Evolutionary conservation across 2,888 invertebrate genomes (phyloP).

Genomic region (Drosophila cognata): DNA sequence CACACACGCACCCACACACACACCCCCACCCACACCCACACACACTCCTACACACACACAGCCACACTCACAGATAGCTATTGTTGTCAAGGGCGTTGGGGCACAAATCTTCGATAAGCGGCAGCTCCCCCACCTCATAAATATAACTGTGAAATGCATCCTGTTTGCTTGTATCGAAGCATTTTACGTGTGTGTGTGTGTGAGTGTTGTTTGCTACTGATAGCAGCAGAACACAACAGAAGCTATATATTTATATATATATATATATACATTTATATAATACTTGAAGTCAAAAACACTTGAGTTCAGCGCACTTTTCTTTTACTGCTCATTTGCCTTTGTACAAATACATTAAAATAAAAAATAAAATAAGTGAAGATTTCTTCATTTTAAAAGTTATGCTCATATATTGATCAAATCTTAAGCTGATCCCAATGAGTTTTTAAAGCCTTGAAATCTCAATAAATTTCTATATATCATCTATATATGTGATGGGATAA

Average conservation of each 20-base stretch:
- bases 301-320: constrained; percentile 5
- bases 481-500: neutral
- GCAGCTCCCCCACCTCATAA: constrained; percentile 35
- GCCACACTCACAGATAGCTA: neutral
- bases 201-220: constrained; percentile 24
- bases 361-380: neutral
- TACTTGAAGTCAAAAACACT: constrained; percentile 7
- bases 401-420: neutral
- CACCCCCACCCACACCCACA: too few relatives aligned
- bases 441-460: neutral
- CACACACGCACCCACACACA: constrained; percentile 3
- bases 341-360: neutral
- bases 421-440: neutral
- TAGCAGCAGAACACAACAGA: constrained; percentile 18
- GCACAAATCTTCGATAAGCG: constrained; percentile 44
- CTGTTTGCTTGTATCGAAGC: constrained; percentile 25
- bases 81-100: constrained; percentile 44
- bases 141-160: constrained; percentile 40
- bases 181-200: neutral
- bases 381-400: neutral
- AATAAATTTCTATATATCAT: neutral
- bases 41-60: neutral
- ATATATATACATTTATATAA: constrained; percentile 7
- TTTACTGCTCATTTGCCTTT: neutral
- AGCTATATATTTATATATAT: constrained; percentile 14